phyloP scores from a whole-genome alignment of 2,888 invertebrate genomes.

The Clitarchus hookeri region DNA sequence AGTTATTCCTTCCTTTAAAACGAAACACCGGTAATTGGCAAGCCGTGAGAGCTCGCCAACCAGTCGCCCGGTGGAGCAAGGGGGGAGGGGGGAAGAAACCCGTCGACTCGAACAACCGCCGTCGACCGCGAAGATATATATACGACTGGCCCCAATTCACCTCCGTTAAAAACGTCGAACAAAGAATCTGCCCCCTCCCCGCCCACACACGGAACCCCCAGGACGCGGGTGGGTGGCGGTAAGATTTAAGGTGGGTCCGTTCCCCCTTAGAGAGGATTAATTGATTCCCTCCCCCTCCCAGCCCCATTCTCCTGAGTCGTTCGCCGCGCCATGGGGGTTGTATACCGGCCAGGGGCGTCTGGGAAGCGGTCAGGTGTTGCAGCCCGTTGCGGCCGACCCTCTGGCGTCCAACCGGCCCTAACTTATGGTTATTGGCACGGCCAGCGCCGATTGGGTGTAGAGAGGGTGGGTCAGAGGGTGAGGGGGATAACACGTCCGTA shows the following conservation, averaged over 20 bases:
- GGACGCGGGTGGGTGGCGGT: neutral
- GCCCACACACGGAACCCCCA: neutral
- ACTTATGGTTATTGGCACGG: neutral
- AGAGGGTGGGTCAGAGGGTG: too few species aligned
- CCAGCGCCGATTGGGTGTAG: too few species aligned
- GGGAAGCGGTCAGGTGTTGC: slow-evolving; percentile 2
- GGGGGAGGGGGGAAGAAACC: neutral
- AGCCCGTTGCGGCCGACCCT: too few species aligned
- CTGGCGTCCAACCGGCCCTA: neutral
- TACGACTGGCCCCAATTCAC: neutral
- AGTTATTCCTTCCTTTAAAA: too few species aligned
- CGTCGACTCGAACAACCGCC: neutral
- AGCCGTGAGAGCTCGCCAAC: neutral
- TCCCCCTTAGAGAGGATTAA: neutral
- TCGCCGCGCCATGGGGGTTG: neutral
- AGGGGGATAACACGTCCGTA: neutral
- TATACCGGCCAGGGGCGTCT: neutral
- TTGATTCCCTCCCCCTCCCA: neutral
- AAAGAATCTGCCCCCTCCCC: neutral
- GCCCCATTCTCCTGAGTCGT: neutral
- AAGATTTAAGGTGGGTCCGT: neutral
- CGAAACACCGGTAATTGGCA: neutral
- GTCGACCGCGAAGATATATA: neutral
- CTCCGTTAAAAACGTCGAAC: neutral
- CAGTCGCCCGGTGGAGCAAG: neutral